Evolutionary conservation across 2,113 vertebrate genomes (phyloP).

Genomic region (Eptesicus fuscus): DNA sequence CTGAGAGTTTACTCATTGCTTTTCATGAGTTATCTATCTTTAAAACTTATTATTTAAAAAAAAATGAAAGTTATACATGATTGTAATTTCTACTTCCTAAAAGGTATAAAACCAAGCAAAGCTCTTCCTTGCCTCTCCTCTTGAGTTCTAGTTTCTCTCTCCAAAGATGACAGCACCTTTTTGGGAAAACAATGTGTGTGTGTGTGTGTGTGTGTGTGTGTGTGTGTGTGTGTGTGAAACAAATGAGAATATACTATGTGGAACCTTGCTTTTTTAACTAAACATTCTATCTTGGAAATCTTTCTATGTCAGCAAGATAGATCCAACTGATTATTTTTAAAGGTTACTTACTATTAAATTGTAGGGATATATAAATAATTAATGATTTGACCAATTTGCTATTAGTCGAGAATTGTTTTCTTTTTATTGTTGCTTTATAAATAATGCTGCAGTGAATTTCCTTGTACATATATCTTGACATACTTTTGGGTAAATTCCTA

Average conservation of each 20-base stretch:
- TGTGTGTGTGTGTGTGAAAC: neutral
- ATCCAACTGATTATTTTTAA: neutral
- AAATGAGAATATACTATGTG: neutral
- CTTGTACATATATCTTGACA: neutral
- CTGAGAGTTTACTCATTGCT: neutral
- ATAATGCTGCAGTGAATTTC: neutral
- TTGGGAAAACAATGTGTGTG: neutral
- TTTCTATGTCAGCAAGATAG: neutral
- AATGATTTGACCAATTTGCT: neutral
- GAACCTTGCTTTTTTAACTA: neutral
- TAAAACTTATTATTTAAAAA: neutral
- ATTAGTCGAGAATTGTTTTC: neutral
- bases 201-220: neutral
- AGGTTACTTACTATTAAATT: neutral
- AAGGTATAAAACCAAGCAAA: neutral
- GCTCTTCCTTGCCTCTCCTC: neutral
- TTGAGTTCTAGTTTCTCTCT: neutral
- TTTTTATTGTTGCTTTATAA: neutral
- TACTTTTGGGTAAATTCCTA: conserved; percentile 28
- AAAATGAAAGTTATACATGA: neutral
- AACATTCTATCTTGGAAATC: neutral
- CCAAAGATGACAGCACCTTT: neutral
- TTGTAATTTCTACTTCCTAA: neutral
- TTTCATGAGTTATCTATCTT: conserved; percentile 1
- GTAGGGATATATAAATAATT: neutral